These are phyloP conservation scores for Eospalax fontanierii DNA, from an alignment of 2,797 vertebrate genomes.

Conservation along the genomic window DNA sequence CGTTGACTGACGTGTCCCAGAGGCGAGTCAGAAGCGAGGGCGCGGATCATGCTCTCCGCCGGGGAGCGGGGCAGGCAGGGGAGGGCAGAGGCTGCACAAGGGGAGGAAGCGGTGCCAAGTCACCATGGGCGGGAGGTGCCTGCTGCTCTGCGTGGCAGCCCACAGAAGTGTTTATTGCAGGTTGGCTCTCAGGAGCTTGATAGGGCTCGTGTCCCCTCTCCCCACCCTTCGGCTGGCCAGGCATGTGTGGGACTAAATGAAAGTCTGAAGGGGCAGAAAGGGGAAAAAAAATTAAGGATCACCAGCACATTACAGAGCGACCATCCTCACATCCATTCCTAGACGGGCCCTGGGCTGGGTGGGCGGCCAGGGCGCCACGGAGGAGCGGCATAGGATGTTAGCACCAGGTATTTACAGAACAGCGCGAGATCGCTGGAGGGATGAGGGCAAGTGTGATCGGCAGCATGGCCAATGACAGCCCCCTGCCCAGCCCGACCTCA, in stretches of 20 bases:
- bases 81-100: slow-evolving; percentile 30
- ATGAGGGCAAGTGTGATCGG: neutral
- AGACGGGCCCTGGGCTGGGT: slow-evolving; percentile 15
- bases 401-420: slow-evolving; percentile 86
- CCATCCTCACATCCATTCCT: slow-evolving; percentile 33
- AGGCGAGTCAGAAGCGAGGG: slow-evolving; percentile 81
- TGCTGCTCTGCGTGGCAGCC: neutral
- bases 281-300: neutral
- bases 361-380: neutral
- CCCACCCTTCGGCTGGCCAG: slow-evolving; percentile 68
- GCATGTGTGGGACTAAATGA: slow-evolving; percentile 54
- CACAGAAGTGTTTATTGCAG: slow-evolving; percentile 78
- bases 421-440: slow-evolving; percentile 66
- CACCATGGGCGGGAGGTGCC: slow-evolving; percentile 10
- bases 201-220: neutral
- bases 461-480: slow-evolving; percentile 14
- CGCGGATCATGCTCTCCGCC: slow-evolving; percentile 85
- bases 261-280: slow-evolving; percentile 45
- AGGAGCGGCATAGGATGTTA: slow-evolving; percentile 59
- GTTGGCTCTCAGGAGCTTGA: slow-evolving; percentile 36
- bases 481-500: neutral
- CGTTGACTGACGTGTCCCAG: slow-evolving; percentile 80
- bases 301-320: slow-evolving; percentile 71
- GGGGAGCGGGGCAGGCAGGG: slow-evolving; percentile 63
- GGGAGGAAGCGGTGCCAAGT: slow-evolving; percentile 45